Evolutionary conservation across 2,113 vertebrate genomes (phyloP), one percentile per base, ranked within the genome.

Genomic region (Pterophyllum scalare): DNA sequence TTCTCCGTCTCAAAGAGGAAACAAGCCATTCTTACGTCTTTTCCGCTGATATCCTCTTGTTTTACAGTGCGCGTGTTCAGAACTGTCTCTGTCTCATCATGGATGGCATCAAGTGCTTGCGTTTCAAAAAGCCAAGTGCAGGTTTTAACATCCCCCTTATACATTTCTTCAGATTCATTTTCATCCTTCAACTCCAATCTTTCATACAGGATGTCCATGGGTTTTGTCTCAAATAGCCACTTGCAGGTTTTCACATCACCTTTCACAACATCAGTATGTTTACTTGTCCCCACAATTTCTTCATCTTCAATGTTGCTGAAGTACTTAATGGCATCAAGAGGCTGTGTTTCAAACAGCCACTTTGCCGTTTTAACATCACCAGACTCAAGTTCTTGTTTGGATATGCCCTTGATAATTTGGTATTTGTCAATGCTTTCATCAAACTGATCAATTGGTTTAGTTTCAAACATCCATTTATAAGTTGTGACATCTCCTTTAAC

Each of bases 401-500:
- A 97, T 92, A 98, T 97, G 40, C 97, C 97, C 88, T 96, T 97
- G 35, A 98, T 98, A 75, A 98, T 91, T 92, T 97, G 96, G 84
- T 96, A 97, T 90, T 97, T 97, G 74, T 93, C 90, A 86, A 96
- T 94, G 20, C 96, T 97, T 90, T 97, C 96, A 81, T 97, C 96
- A 94, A 98, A 98, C 83, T 97, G 97, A 89, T 98, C 97, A 57
- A 98, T 96, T 26, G 97, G 97, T 9, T 94, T 94, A 56, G 97
- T 98, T 95, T 98, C 97, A 96, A 98, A 98, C 95, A 97, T 97
- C 97, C 97, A 98, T 84, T 96, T 96, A 85, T 95, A 98, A 9
- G 95, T 97, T 89, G 93, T 96, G 19, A 98, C 97, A 64, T 98
- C 96, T 67, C 97, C 97, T 94, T 96, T 96, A 26, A 97, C 91